phyloP scores from a whole-genome alignment of 2,888 invertebrate genomes.

The Uropetala carovei region DNA sequence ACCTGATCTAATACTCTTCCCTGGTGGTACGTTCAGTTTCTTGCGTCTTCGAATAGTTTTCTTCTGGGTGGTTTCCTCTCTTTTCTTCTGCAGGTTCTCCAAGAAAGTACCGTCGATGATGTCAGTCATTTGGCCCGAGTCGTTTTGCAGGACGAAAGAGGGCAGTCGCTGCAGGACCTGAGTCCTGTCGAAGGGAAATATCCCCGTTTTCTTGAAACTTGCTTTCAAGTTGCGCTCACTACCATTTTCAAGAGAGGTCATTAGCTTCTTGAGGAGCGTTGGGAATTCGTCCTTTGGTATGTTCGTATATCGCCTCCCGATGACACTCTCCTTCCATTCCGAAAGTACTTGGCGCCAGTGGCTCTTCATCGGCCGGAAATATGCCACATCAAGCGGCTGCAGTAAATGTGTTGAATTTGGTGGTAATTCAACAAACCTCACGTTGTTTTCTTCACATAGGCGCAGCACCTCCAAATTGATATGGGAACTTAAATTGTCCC shows the following conservation, averaged over 20 bases:
- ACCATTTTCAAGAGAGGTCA: no score
- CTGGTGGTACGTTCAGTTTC: not conserved
- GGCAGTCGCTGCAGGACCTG: no score
- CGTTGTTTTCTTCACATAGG: slow-evolving; percentile 72
- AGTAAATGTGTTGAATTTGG: slow-evolving; percentile 72
- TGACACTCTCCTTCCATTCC: slow-evolving; percentile 66
- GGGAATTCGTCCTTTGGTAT: not conserved
- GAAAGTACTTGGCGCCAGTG: slow-evolving; percentile 69
- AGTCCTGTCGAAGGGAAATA: no score
- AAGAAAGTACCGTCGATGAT: not conserved
- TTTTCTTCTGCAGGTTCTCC: not conserved
- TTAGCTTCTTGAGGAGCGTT: no score
- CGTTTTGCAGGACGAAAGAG: no score
- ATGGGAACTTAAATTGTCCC: slow-evolving; percentile 73
- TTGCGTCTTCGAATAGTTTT: not conserved
- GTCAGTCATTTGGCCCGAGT: not conserved
- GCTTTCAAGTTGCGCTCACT: no score
- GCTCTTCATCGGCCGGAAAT: slow-evolving; percentile 71
- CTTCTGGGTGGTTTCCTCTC: not conserved
- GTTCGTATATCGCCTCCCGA: not conserved
- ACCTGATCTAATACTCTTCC: not conserved
- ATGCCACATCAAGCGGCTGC: slow-evolving; percentile 73
- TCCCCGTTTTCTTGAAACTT: no score
- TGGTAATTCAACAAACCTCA: slow-evolving; percentile 72
- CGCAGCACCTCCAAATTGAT: slow-evolving; percentile 70